Evolutionary conservation across 2,888 invertebrate species (phyloP), one percentile per base, ranked within the genome.

Genomic region (Cephus sareptanus): DNA sequence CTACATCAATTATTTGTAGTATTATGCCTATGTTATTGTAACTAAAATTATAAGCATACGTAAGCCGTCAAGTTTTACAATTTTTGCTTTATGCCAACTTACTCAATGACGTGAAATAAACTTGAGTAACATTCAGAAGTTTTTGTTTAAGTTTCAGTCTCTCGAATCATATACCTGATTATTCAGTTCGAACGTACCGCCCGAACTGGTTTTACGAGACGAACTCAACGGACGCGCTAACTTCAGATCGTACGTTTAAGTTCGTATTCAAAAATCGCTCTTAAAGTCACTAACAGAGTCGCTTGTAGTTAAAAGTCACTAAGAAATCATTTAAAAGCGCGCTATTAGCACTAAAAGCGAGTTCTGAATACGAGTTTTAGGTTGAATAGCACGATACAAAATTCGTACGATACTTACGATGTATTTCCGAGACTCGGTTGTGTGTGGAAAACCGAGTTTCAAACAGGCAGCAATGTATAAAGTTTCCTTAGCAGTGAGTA

Each of bases 391-490:
- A 1, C 15, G 31, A 15, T 30, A 31, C 34, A 9, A 37, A 73
- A 77, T 30, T 56, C 12, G 13, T 70, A 23, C 9, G 40, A n/a
- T 73, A 76, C 80, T 85, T 79, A 86, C 87, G 34, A 84, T 79
- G 30, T 77, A 77, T 79, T 87, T 82, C 70, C 86, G 84, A 13
- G 83, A 79, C 4, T 78, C 75, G 9, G 75, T 68, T 37, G 84
- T 81, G 31, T 85, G 81, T 23, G 76, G 75, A 12, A 73, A 73
- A 23, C 90, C 89, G 33, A 94, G 90, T 86, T 94, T 94, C 34
- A 94, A 90, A 81, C 93, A 92, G 4, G 94, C 93, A 0, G 94
- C 93, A 74, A 94, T 92, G 85, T 92, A 92, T 88, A 95, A 92
- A 34, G 94, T 92, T 87, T 94, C 94, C 68, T 90, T 89, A 1